Percentiles rank a stretch among this genome's conserved stretches.
phyloP scores from a whole-genome alignment of 1,140 invertebrate species.

The Drosophila prosaltans region DNA sequence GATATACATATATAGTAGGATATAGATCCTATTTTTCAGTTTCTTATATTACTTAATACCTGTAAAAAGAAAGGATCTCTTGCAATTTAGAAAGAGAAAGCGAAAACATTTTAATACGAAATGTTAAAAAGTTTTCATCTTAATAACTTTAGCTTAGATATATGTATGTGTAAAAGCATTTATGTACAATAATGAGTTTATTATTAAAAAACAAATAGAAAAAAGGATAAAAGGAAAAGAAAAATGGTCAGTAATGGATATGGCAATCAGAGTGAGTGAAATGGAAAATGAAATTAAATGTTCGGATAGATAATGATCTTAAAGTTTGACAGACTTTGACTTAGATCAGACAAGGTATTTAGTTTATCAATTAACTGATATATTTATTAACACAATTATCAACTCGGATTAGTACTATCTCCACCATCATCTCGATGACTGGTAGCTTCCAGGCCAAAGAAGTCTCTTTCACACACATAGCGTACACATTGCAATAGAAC shows the following conservation, averaged over 20 bases:
- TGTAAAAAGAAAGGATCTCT: background rate
- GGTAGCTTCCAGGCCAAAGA: slow-evolving; percentile 84
- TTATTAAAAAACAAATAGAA: too few species aligned
- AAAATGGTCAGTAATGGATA: background rate
- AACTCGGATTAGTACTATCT: background rate
- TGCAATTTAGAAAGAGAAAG: background rate
- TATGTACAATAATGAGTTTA: too few species aligned
- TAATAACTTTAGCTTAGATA: background rate
- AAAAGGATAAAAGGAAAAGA: too few species aligned
- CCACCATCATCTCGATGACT: background rate
- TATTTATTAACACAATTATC: slow-evolving; percentile 2
- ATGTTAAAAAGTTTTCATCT: too few species aligned
- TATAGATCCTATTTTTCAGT: background rate
- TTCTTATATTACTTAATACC: background rate
- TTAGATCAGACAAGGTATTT: background rate
- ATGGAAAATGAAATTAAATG: background rate
- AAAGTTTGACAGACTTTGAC: background rate
- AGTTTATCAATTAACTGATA: too few species aligned
- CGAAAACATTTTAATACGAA: background rate
- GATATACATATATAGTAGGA: too few species aligned
- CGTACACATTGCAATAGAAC: slow-evolving; percentile 89
- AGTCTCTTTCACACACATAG: slow-evolving; percentile 89
- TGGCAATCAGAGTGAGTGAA: background rate
- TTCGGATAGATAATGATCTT: background rate
- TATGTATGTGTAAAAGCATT: background rate